phyloP scores from a whole-genome alignment of 2,113 vertebrate species.

The Erpornis zantholeuca region DNA sequence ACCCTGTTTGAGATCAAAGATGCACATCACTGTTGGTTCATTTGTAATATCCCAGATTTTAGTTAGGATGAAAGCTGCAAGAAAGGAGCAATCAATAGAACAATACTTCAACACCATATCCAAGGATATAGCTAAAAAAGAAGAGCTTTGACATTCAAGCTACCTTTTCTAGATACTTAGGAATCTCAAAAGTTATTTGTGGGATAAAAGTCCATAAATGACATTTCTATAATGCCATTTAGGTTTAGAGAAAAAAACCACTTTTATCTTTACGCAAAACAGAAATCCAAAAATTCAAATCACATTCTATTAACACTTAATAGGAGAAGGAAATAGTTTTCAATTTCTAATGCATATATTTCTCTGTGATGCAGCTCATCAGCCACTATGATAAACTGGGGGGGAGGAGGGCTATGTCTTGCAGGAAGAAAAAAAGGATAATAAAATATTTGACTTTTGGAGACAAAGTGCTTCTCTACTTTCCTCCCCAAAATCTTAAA shows the following conservation, averaged over 20 bases:
- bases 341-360: background rate
- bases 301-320: background rate
- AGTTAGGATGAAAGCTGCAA: constrained; percentile 53
- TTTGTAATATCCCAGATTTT: constrained; percentile 40
- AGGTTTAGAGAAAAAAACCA: background rate
- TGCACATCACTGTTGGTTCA: constrained; percentile 23
- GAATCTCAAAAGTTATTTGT: background rate
- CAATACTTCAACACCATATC: constrained; percentile 40
- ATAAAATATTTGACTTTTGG: background rate
- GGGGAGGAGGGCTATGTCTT: background rate
- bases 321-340: background rate
- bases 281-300: background rate
- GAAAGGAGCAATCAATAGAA: background rate
- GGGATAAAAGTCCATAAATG: background rate
- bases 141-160: background rate
- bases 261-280: background rate
- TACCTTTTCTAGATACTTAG: background rate
- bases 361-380: background rate
- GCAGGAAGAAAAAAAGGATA: background rate
- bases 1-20: constrained; percentile 63
- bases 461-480: background rate
- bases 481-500: background rate
- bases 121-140: background rate
- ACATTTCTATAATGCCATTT: background rate
- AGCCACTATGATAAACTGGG: background rate